A percentile compares a stretch with the other conserved stretches of the same genome.
Conservation (phyloP, 1,140 invertebrate genomes). For the Aphaenogaster ashmeadi region DNA sequence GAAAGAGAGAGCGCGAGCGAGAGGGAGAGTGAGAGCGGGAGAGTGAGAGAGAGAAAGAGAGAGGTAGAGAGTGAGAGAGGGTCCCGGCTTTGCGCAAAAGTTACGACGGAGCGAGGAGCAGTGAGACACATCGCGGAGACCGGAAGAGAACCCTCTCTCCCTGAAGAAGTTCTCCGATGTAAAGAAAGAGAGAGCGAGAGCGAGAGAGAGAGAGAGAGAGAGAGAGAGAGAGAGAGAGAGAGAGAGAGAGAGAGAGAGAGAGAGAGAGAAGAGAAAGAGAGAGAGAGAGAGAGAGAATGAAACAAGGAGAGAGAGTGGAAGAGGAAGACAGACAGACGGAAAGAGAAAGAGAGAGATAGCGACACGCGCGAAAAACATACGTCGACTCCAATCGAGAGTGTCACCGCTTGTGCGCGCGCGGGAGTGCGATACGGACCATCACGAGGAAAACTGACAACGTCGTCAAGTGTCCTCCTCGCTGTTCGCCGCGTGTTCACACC, state of each 20-base stretch:
- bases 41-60: constrained; percentile 64
- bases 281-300: constrained; percentile 65
- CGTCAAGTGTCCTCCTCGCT: neutral
- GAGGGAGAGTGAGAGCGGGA: constrained; percentile 68
- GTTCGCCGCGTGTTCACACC: constrained; percentile 19
- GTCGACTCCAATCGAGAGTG: constrained; percentile 61
- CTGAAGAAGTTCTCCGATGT: constrained; percentile 69
- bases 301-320: constrained; percentile 64
- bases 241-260: constrained; percentile 72
- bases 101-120: constrained; percentile 80
- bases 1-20: constrained; percentile 71
- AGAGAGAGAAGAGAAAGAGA: constrained; percentile 58
- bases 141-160: constrained; percentile 83
- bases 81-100: constrained; percentile 84
- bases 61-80: constrained; percentile 74
- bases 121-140: constrained; percentile 83
- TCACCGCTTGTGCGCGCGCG: constrained; percentile 45
- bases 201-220: constrained; percentile 65
- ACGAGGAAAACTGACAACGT: constrained; percentile 48
- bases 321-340: constrained; percentile 53
- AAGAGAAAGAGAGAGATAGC: constrained; percentile 37
- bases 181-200: constrained; percentile 64
- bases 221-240: constrained; percentile 67
- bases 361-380: constrained; percentile 70
- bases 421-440: constrained; percentile 42